Evolutionary conservation across 2,797 vertebrate species (phyloP).

Genomic region (Spondyliosoma cantharus): DNA sequence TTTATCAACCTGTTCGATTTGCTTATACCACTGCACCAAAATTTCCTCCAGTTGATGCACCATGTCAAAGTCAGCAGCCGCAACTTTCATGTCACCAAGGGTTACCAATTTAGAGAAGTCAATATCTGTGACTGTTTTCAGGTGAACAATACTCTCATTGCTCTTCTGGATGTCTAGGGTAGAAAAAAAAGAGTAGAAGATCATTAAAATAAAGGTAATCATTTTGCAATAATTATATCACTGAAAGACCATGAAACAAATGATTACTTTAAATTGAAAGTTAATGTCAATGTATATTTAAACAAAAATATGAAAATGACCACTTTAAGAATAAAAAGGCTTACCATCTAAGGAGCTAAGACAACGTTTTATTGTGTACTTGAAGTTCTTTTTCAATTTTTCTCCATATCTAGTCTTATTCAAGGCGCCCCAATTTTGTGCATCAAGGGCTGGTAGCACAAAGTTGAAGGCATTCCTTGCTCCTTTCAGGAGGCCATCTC

Average conservation of each 20-base stretch:
- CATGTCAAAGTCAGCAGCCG: slow-evolving; percentile 78
- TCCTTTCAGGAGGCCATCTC: slow-evolving; percentile 82
- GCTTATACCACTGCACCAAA: slow-evolving; percentile 86
- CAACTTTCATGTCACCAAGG: slow-evolving; percentile 81
- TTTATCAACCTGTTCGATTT: slow-evolving; percentile 84
- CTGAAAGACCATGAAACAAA: not conserved
- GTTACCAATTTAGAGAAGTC: slow-evolving; percentile 82
- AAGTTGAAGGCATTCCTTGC: slow-evolving; percentile 73
- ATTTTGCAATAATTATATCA: slow-evolving; percentile 1
- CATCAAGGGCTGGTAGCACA: slow-evolving; percentile 82
- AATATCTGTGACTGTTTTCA: slow-evolving; percentile 78
- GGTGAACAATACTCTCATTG: slow-evolving; percentile 81
- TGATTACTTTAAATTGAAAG: not conserved
- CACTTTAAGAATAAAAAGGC: slow-evolving; percentile 20
- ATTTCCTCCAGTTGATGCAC: slow-evolving; percentile 83
- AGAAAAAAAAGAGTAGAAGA: slow-evolving; percentile 20
- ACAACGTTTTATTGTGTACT: slow-evolving; percentile 80
- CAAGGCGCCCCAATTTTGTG: slow-evolving; percentile 84
- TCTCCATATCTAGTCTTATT: slow-evolving; percentile 80
- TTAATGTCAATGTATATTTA: not conserved
- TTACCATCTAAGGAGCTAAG: slow-evolving; percentile 86
- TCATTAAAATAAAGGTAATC: slow-evolving; percentile 3
- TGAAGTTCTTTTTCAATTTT: slow-evolving; percentile 81
- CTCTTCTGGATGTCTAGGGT: slow-evolving; percentile 79
- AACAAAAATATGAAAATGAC: not conserved